Conservation (phyloP, 2,113 vertebrate genomes). For the Arenaria interpres region DNA sequence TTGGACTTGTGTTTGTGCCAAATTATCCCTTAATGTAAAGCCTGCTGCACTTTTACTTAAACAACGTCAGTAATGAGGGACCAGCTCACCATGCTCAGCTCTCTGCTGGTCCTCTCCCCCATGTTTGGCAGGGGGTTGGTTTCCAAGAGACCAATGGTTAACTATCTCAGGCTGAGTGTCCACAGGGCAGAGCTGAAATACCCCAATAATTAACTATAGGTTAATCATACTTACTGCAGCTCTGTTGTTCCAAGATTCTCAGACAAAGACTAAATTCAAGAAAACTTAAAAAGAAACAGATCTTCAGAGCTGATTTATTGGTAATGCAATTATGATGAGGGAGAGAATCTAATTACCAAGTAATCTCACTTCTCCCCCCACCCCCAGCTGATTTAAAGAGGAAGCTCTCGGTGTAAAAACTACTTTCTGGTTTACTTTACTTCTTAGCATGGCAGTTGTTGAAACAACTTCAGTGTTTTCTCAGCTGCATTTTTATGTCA, state of each 20-base stretch:
- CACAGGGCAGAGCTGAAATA: slow-evolving; percentile 58
- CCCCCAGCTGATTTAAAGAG: slow-evolving; percentile 16
- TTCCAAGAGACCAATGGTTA: slow-evolving; percentile 21
- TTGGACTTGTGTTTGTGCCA: slow-evolving; percentile 3
- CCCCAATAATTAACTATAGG: slow-evolving; percentile 61
- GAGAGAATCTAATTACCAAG: slow-evolving; percentile 71
- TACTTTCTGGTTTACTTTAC: slow-evolving; percentile 39
- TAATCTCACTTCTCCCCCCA: slow-evolving; percentile 36
- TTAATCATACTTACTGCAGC: slow-evolving; percentile 69
- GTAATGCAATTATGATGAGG: slow-evolving; percentile 60
- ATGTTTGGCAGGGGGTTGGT: slow-evolving; percentile 39
- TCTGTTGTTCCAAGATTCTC: slow-evolving; percentile 69
- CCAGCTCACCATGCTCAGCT: slow-evolving; percentile 6
- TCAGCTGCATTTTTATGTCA: slow-evolving; percentile 51
- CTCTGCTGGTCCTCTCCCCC: background rate
- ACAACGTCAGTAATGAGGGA: slow-evolving; percentile 7
- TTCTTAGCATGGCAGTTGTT: slow-evolving; percentile 43
- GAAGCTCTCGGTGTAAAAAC: slow-evolving; percentile 1
- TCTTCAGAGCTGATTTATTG: slow-evolving; percentile 71
- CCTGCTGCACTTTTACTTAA: slow-evolving; percentile 47
- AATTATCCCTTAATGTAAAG: slow-evolving; percentile 53
- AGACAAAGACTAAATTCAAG: slow-evolving; percentile 70
- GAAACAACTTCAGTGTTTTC: slow-evolving; percentile 47
- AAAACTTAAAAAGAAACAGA: slow-evolving; percentile 75
- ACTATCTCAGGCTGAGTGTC: slow-evolving; percentile 6